Base-by-base conservation (phyloP, 2,113 vertebrate genomes). In the Pedetes capensis region DNA sequence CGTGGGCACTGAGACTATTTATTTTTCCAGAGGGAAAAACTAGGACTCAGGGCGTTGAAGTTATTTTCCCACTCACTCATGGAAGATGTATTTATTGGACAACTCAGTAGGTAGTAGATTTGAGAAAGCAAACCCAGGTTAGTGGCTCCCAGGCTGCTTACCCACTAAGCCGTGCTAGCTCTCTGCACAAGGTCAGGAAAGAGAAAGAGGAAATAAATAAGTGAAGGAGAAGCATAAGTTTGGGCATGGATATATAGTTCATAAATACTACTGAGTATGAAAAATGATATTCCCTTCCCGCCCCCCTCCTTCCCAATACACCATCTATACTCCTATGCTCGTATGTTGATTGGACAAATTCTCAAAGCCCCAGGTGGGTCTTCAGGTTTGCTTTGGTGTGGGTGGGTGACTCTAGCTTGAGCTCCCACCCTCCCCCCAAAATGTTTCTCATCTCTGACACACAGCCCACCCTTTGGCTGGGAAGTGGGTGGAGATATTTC, bases 401-500 rank as follows among this genome's bases (percentile, higher is more conserved):
- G 64, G 55, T 64, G 63, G n/a, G 83, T 57, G 57, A 89, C 64
- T 66, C 55, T 86, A 79, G 44, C 66, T 63, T 8, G 53, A 88
- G 89, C 88, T 53, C 53, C 32, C 49, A 68, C n/a, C 42, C 74
- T 71, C 49, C 69, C 29, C 63, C 5, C 34, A 13, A 69, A 89
- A 79, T 82, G 27, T 44, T 81, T 91, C 89, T 96, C 85, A 44
- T 85, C 88, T 85, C 39, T 66, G 47, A 69, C 29, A 74, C 93
- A 61, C 51, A 85, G 79, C 39, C 74, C 82, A 20, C 57, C n/a
- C 59, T 91, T 49, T 17, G 18, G 39, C 91, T 76, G 44, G 55
- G 71, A 87, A 87, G n/a, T 76, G 75, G 71, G 74, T 29, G 29
- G 95, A 89, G 76, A 63, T 86, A 89, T 87, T 94, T 96, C 68